Evolutionary conservation across 1,140 invertebrate genomes (phyloP).

Genomic region (Neodiprion fabricii): DNA sequence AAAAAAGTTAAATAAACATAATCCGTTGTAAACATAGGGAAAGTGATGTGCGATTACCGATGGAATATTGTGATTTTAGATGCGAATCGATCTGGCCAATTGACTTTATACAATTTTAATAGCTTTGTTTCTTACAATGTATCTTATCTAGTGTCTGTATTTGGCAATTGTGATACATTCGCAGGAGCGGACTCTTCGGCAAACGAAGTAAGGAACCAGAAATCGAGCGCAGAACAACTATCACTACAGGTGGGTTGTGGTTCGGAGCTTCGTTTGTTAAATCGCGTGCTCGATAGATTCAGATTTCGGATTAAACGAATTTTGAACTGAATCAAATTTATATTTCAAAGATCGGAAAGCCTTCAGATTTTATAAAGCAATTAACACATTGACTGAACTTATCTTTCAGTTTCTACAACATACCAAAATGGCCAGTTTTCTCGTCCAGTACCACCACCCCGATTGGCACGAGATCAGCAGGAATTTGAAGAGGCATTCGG

Average conservation of each 20-base stretch:
- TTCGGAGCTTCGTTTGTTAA: neutral
- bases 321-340: neutral
- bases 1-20: no score
- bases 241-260: constrained; percentile 43
- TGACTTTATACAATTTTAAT: no score
- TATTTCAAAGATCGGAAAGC: no score
- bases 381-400: no score
- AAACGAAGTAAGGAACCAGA: constrained; percentile 47
- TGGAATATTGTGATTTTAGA: no score
- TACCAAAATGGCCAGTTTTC: constrained; percentile 46
- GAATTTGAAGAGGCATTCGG: constrained; percentile 55
- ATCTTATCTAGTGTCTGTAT: no score
- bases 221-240: constrained; percentile 42
- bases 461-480: constrained; percentile 46
- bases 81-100: no score
- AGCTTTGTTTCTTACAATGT: no score
- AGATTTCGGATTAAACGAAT: neutral
- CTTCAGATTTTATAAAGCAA: no score
- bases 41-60: no score
- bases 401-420: constrained; percentile 42
- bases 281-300: neutral
- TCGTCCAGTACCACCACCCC: constrained; percentile 36
- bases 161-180: constrained; percentile 2
- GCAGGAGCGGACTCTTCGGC: constrained; percentile 52
- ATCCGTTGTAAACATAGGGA: no score